Percentiles rank a stretch among this genome's conserved stretches.
Evolutionary conservation across 2,113 vertebrate species (phyloP).

Genomic region (Cavia porcellus): DNA sequence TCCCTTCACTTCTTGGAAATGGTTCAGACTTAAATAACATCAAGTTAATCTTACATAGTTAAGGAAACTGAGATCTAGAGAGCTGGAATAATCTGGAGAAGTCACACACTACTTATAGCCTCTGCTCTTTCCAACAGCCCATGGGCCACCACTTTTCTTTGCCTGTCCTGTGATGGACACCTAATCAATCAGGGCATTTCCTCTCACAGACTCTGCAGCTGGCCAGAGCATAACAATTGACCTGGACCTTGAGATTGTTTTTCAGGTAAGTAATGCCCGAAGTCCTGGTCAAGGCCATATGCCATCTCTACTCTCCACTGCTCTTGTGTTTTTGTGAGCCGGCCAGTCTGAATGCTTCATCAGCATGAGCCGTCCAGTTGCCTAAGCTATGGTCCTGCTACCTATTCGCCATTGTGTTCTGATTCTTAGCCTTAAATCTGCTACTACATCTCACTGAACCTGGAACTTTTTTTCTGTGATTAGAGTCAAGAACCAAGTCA

Average conservation of each 20-base stretch:
- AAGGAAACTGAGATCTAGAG: neutral
- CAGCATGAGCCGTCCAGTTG: neutral
- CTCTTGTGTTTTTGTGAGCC: neutral
- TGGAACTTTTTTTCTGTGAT: neutral
- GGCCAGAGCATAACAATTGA: neutral
- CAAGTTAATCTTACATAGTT: neutral
- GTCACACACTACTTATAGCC: accelerated
- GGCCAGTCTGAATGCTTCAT: neutral
- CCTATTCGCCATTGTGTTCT: neutral
- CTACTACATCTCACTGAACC: neutral
- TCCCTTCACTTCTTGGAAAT: neutral
- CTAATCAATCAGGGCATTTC: neutral
- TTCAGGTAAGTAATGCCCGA: accelerated
- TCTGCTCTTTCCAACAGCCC: too few species aligned
- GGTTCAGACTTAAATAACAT: neutral
- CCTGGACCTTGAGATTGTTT: neutral
- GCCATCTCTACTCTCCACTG: neutral
- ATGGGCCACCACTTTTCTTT: neutral
- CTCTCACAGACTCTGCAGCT: neutral
- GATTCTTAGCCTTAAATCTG: neutral
- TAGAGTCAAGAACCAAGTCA: neutral
- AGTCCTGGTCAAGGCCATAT: neutral
- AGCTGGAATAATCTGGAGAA: neutral
- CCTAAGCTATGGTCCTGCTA: neutral
- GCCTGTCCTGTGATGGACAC: neutral